phyloP scores from a whole-genome alignment of 2,888 invertebrate genomes.

The Coelopa pilipes region DNA sequence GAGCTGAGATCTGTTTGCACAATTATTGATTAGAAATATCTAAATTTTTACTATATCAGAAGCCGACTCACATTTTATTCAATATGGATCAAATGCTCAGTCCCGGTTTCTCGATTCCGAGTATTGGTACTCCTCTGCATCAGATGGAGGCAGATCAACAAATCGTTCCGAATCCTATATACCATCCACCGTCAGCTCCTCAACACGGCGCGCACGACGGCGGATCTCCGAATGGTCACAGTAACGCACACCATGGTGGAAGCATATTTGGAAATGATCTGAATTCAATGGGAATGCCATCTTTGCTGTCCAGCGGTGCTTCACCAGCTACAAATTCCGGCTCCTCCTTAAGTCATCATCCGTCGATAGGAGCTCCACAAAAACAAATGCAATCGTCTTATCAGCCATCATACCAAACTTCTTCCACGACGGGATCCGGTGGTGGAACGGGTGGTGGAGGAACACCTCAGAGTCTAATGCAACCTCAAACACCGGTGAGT shows the following conservation, averaged over 20 bases:
- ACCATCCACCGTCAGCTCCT: conserved; percentile 75
- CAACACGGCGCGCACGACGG: conserved; percentile 43
- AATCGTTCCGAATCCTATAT: conserved; percentile 85
- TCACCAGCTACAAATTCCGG: conserved; percentile 37
- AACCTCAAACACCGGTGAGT: conserved; percentile 87
- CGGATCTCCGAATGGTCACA: conserved; percentile 45
- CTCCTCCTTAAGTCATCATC: conserved; percentile 48
- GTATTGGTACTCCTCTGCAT: conserved; percentile 89
- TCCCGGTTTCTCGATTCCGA: conserved; percentile 89
- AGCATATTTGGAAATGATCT: conserved; percentile 49
- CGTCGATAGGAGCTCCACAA: conserved; percentile 70
- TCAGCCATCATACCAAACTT: conserved; percentile 73
- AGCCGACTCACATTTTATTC: too few species aligned
- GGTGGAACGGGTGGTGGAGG: conserved; percentile 53
- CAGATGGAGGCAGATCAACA: conserved; percentile 92
- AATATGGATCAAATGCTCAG: conserved; percentile 92
- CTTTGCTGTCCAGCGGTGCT: conserved; percentile 67
- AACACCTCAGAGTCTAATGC: conserved; percentile 87
- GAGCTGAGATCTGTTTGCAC: too few species aligned
- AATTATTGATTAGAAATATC: too few species aligned
- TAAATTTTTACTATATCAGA: too few species aligned
- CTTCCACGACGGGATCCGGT: conserved; percentile 38
- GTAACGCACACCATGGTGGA: conserved; percentile 26
- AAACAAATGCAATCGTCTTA: conserved; percentile 76
- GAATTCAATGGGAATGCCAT: conserved; percentile 70